These are phyloP conservation scores for Apis florea DNA, from an alignment of 1,140 invertebrate species.

Conservation along the genomic window DNA sequence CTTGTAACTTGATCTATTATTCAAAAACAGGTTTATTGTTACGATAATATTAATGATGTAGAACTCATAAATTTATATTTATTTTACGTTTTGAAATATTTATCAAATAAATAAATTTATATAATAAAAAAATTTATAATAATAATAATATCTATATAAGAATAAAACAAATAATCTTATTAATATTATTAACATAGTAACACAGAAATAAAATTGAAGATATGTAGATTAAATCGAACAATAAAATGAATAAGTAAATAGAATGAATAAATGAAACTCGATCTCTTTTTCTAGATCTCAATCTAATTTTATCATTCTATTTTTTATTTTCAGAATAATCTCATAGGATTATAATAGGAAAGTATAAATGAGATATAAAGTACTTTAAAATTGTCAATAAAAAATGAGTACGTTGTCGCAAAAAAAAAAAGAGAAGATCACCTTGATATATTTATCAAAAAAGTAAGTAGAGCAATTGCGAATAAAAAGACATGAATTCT, in stretches of 20 bases:
- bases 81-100: no score
- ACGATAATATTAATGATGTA: no score
- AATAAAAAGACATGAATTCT: background rate
- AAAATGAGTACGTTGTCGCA: background rate
- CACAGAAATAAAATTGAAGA: background rate
- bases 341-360: background rate
- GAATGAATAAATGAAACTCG: background rate
- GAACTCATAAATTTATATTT: no score
- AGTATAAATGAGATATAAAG: background rate
- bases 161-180: no score
- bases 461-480: background rate
- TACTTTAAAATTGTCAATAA: constrained; percentile 10
- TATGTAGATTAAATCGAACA: background rate
- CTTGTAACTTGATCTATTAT: no score
- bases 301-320: background rate
- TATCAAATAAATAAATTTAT: no score
- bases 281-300: background rate
- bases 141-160: no score
- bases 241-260: no score
- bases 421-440: constrained; percentile 12
- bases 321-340: background rate
- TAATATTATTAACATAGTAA: background rate
- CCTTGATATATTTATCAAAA: constrained; percentile 12
- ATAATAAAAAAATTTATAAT: no score
- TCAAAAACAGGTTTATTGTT: no score